Evolutionary conservation across 1,140 invertebrate species (phyloP).

Genomic region (Thaumetopoea pityocampa): DNA sequence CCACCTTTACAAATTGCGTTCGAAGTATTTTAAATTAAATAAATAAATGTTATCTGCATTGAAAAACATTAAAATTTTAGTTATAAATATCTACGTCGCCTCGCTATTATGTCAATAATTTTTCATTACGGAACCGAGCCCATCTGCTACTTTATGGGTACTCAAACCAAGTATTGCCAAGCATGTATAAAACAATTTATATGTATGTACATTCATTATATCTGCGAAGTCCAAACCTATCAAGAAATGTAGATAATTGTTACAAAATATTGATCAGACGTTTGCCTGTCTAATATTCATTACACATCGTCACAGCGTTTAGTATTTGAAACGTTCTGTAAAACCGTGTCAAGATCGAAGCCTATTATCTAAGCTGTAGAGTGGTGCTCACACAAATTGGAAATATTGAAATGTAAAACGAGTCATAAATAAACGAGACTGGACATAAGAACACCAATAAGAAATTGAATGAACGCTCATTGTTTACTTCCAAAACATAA

Average conservation of each 20-base stretch:
- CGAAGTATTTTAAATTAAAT: no score
- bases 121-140: no score
- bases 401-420: slow-evolving; percentile 41
- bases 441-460: slow-evolving; percentile 21
- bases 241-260: slow-evolving; percentile 8
- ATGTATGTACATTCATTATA: neutral
- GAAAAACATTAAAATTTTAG: no score
- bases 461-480: slow-evolving; percentile 24
- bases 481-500: slow-evolving; percentile 29
- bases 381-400: slow-evolving; percentile 31
- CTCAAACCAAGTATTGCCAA: no score
- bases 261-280: slow-evolving; percentile 35
- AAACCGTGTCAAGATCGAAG: slow-evolving; percentile 68
- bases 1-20: no score
- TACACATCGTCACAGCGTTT: slow-evolving; percentile 49
- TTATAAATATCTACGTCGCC: no score
- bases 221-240: neutral
- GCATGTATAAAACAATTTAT: no score
- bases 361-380: slow-evolving; percentile 55
- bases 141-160: no score
- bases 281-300: slow-evolving; percentile 44
- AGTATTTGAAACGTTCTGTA: slow-evolving; percentile 56
- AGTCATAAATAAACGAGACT: slow-evolving; percentile 30
- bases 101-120: no score
- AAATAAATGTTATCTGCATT: no score